Evolutionary conservation across 2,113 vertebrate genomes (phyloP), one percentile per base, ranked within the genome.

Genomic region (Vidua chalybeata): DNA sequence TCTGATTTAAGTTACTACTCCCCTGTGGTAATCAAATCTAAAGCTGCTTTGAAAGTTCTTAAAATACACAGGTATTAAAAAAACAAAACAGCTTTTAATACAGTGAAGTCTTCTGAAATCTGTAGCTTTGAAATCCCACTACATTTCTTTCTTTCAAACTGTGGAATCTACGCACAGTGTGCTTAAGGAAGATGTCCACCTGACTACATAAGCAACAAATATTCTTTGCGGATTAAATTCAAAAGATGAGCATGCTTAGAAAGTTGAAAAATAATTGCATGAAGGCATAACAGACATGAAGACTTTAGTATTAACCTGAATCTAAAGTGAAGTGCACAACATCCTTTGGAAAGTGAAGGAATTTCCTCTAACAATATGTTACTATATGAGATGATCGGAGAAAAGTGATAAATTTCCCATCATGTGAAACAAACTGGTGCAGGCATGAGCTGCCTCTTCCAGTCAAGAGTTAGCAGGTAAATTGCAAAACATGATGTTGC

Each of bases 151-250:
- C n/a, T 87, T 41, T 68, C 10, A 21, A 59, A 17, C 10, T 30
- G 14, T 3, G 3, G 20, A 79, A 63, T 56, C 61, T 41, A 71
- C 7, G 27, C 7, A 39, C 11, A 54, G 4, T 0, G 2, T 45
- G 33, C 23, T 58, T 15, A 41, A 74, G 39, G 24, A 68, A 61
- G 1, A 46, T 1, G 2, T 6, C 18, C 15, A 49, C 5, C 12
- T 69, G 35, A 46, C 24, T 20, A 37, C 13, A 54, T 0, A 58
- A 7, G 7, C 27, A 45, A 59, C 13, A 67, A 56, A 58, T 39
- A 45, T 4, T 49, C 13, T 56, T 37, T 33, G 19, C 66, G 9
- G 43, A 21, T 3, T 20, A 30, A 35, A 17, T 48, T 63, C 48
- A 72, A 51, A 78, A 18, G 9, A 69, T 1, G 1, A 84, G 13